Conservation (phyloP, 37 sponge, comb jelly and placozoan species). For the Spongilla lacustris region DNA sequence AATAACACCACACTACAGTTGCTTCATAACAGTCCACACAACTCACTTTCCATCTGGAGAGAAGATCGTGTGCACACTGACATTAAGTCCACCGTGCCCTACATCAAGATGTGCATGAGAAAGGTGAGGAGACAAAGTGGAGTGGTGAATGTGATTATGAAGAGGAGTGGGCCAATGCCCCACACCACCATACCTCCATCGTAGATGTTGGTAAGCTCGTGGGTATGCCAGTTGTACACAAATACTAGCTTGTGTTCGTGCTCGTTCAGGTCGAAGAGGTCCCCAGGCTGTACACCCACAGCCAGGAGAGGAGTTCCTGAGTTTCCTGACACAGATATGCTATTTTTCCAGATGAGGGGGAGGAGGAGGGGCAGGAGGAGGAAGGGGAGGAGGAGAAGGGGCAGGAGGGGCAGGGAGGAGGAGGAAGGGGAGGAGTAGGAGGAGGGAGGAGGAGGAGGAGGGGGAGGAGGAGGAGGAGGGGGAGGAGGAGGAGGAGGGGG, state of each 20-base stretch:
- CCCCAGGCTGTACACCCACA: slow-evolving; percentile 73
- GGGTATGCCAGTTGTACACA: slow-evolving; percentile 44
- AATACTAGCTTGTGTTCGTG: slow-evolving; percentile 58
- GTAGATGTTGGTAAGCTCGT: slow-evolving; percentile 56
- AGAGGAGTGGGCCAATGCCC: neutral
- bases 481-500: neutral
- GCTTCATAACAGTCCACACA: neutral
- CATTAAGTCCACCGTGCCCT: slow-evolving; percentile 71
- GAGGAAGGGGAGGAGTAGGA: neutral
- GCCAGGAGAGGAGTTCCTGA: slow-evolving; percentile 29
- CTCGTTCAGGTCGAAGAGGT: slow-evolving; percentile 51
- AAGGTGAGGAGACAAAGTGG: neutral
- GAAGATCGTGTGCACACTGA: slow-evolving; percentile 43
- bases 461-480: neutral
- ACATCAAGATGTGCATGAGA: slow-evolving; percentile 6
- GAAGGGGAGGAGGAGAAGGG: neutral
- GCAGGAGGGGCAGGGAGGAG: neutral
- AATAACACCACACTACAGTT: too few relatives aligned
- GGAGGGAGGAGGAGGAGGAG: neutral
- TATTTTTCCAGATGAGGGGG: neutral
- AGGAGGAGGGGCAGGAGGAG: neutral
- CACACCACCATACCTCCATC: slow-evolving; percentile 56
- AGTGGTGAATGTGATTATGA: neutral
- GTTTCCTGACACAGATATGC: slow-evolving; percentile 44
- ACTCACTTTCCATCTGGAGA: slow-evolving; percentile 76